Base-by-base conservation (phyloP, 2,113 vertebrate species). In the Bubo scandiacus region DNA sequence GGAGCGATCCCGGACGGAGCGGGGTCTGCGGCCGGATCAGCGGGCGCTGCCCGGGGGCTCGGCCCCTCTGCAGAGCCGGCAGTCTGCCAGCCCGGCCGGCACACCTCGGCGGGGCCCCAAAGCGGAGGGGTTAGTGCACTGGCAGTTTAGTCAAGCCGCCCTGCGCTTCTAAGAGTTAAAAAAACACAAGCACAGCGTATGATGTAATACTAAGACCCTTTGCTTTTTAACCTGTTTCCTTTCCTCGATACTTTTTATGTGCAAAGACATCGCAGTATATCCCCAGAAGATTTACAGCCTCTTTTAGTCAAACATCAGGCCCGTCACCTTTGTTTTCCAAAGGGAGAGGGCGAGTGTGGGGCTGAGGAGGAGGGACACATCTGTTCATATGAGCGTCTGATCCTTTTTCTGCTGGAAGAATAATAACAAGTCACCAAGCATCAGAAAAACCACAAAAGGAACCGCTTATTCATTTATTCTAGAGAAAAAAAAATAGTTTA, bases 371-470 rank as follows among this genome's bases (percentile, higher is more conserved):
- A 79, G 92, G 75, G 89, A 94, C 84, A 52, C 90, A 82, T 96
- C 91, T 96, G 95, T 78, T 86, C 86, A 0, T 88, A 36, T 10
- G 43, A 87, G 55, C 55, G 36, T 71, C 83, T 92, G 81, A 79
- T 81, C 73, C 67, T 75, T 92, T 92, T 95, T 86, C 90, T 49
- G 30, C 88, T 29, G 62, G 55, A 88, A 84, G 95, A 93, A 80
- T 97, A 96, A 88, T 90, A 95, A 85, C 85, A 54, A 86, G 81
- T 94, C 94, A 90, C 87, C 73, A 23, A 90, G 93, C 89, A 81
- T 82, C 84, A 78, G 62, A 49, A 92, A 92, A 94, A 89, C 86
- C 92, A 93, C 96, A 88, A 85, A 97, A 91, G 90, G 94, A 97
- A 40, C 81, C 73, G 19, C 94, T 96, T 88, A 93, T 87, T 89